These are phyloP conservation scores for Microtus agrestis DNA, from an alignment of 2,797 vertebrate species.

Conservation along the genomic window DNA sequence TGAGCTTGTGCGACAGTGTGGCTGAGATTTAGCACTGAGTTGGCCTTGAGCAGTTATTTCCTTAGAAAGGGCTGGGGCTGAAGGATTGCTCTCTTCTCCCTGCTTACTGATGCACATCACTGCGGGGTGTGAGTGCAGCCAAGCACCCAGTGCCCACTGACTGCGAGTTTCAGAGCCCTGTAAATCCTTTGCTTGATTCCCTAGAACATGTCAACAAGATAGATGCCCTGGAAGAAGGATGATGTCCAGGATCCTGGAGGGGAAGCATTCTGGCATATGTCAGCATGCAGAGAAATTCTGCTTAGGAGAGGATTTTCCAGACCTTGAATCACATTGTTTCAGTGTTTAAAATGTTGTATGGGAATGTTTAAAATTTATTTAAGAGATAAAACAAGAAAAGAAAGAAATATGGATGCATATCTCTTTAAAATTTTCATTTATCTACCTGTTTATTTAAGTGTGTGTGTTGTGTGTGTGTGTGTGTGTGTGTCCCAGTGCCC, in stretches of 20 bases:
- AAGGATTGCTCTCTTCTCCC: conserved; percentile 41
- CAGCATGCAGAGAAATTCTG: conserved; percentile 30
- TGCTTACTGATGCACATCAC: conserved; percentile 3
- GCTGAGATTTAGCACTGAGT: neutral
- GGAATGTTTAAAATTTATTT: conserved; percentile 21
- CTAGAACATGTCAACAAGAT: neutral
- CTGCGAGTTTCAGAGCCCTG: conserved; percentile 23
- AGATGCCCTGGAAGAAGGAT: neutral
- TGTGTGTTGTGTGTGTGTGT: neutral
- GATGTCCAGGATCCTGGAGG: neutral
- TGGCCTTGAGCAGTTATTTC: neutral
- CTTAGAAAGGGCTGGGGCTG: neutral
- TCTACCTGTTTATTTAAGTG: too few species aligned
- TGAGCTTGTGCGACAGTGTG: neutral
- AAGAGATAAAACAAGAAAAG: conserved; percentile 23
- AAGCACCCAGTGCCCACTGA: conserved; percentile 26
- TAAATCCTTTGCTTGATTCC: conserved; percentile 70
- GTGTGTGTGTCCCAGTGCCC: neutral
- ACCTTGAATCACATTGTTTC: conserved; percentile 18
- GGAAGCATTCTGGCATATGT: neutral
- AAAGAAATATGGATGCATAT: neutral
- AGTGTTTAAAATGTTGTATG: conserved; percentile 45
- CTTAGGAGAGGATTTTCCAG: conserved; percentile 39
- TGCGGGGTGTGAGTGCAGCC: conserved; percentile 33
- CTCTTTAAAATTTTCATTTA: neutral